A percentile compares a stretch with the other conserved stretches of the same genome.
Evolutionary conservation across 2,113 vertebrate genomes (phyloP).

Genomic region (Candoia aspera): DNA sequence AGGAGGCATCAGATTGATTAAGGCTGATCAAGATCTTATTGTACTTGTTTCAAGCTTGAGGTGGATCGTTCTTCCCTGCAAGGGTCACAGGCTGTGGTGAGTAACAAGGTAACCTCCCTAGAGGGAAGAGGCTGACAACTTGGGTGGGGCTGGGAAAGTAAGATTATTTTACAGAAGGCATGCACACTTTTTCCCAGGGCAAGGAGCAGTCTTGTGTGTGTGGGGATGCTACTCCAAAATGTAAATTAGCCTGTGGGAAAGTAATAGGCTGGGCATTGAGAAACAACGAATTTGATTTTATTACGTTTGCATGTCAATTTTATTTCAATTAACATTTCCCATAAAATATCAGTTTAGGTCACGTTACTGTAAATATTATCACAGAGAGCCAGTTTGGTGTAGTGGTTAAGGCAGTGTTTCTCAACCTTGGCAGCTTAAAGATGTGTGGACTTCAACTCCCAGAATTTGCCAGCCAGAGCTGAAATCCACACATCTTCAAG

Average conservation of each 20-base stretch:
- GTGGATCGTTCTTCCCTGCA: background rate
- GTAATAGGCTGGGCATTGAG: no score
- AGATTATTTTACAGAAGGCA: background rate
- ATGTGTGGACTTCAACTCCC: no score
- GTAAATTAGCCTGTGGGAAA: no score
- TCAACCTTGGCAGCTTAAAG: no score
- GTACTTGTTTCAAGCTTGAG: background rate
- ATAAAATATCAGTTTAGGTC: background rate
- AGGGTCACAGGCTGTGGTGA: background rate
- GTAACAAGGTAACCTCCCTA: background rate
- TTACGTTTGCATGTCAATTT: background rate
- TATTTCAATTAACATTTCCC: background rate
- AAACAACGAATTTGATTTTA: background rate
- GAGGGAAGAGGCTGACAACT: background rate
- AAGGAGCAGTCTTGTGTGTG: background rate
- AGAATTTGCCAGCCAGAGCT: no score
- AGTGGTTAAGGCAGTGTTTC: background rate
- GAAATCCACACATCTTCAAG: no score
- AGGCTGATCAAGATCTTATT: background rate
- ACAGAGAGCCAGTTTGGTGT: background rate
- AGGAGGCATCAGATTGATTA: background rate
- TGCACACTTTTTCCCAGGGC: no score
- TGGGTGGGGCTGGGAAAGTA: background rate
- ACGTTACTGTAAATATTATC: background rate
- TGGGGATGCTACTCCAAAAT: background rate